Base-by-base conservation (phyloP, 2,797 vertebrate species). In the Corythornis leucogaster region DNA sequence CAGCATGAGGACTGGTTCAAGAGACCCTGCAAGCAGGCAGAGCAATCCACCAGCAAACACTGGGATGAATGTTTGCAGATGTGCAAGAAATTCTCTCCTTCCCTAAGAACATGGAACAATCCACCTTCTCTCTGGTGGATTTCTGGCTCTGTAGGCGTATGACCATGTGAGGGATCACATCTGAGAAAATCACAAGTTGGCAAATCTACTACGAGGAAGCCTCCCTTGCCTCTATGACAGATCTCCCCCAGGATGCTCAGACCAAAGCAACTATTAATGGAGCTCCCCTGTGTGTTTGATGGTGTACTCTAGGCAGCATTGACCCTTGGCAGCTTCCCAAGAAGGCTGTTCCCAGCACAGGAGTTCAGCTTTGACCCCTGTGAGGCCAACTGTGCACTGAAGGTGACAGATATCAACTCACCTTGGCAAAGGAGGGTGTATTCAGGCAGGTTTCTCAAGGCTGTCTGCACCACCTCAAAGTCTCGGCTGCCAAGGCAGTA, bases 341-440 rank as follows among this genome's bases (percentile, higher is more conserved):
- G 10, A 30, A 45, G 15, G 54, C 68, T 74, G 51, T 12, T 79
- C 20, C 45, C 68, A 77, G n/a, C 50, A 71, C 19, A 89, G 45
- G 2, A 75, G 6, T 40, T 7, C 76, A 91, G 16, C 10, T 80
- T 21, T 68, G 82, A 79, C 25, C 40, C 20, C 25, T 38, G 31
- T 4, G 21, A 69, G 19, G 50, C n/a, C 62, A 59, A 45, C 21
- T 6, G 3, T 2, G 28, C 11, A 68, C 51, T 20, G n/a, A 19
- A 75, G 22, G 61, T 26, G 10, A 42, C 33, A 24, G 22, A 6
- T 8, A 38, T 2, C 40, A 63, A 9, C 76, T 89, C 66, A 99
- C 99, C 99, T 96, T 99, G 99, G 97, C 99, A 99, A 66, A 99
- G 99, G 6, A 99, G 98, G 14, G 99, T 99, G 30, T 99, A 99